Base-by-base conservation (phyloP, 1,140 invertebrate genomes). In the Dinoponera quadriceps region DNA sequence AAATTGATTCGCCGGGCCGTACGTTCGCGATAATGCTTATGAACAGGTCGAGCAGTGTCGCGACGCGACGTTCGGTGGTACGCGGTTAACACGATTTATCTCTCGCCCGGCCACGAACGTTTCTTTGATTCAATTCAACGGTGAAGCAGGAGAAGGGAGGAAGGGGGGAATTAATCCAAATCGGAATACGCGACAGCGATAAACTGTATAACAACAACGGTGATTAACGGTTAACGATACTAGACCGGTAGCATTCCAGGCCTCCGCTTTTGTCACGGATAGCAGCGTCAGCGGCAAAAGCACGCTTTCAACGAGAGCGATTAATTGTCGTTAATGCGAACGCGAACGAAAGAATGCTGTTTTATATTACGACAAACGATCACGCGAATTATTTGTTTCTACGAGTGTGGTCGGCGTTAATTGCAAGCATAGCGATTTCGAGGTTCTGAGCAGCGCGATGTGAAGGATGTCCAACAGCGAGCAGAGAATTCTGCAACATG, bases 1-100 rank as follows among this genome's bases (percentile, higher is more conserved):
- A 49, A 78, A 78, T 78, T 69, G 75, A 78, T 78, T 78, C 69
- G 75, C 69, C 65, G 33, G 27, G 48, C 14, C 65, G 68, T 69
- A 78, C 63, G 22, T 33, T 18, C 33, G 22, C 66, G 63, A 78
- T 78, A 69, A 78, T 78, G 63, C 29, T 44, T 16, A 49, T 18
- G 51, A 78, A 69, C 63, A 27, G 51, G 75, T 63, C 57, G 38
- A 62, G 22, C 29, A 60, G 44, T 38, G 48, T 78, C 49, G 29
- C 29, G 22, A 57, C 29, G 29, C 38, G 7, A 38, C n/a, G n/a
- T n/a, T n/a, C n/a, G n/a, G n/a, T 82, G 54, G n/a, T 51, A 77
- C 75, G 38, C 18, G 27, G 20, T 14, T 16, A 44, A 78, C 7
- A 33, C 51, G 55, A 69, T 78, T 78, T 78, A 78, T 69, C 57